Percentiles rank a stretch among this genome's conserved stretches.
phyloP scores from a whole-genome alignment of 2,797 vertebrate species.

The Setipinna tenuifilis region DNA sequence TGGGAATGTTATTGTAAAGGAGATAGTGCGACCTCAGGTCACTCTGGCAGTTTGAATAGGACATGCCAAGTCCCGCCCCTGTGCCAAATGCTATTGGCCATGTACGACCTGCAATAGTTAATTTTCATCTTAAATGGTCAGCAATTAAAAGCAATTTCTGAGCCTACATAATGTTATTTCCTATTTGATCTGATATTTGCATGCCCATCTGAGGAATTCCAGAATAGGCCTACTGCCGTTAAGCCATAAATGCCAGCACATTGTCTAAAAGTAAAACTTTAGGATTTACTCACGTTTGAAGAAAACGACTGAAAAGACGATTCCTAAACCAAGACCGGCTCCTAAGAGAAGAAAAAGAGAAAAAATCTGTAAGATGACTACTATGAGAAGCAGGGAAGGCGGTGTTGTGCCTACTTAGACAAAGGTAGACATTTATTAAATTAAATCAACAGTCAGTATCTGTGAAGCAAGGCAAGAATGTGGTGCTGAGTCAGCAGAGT shows the following conservation, averaged over 20 bases:
- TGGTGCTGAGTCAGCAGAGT: too few relatives aligned
- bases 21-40: conserved; percentile 90
- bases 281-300: conserved; percentile 91
- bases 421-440: too few relatives aligned
- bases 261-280: not conserved
- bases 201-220: not conserved
- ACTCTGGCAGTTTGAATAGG: conserved; percentile 95
- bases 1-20: conserved; percentile 81
- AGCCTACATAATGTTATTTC: too few relatives aligned
- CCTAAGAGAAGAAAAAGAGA: conserved; percentile 68
- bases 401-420: too few relatives aligned
- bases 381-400: not conserved
- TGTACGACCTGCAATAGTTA: conserved; percentile 78
- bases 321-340: conserved; percentile 91
- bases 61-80: conserved; percentile 92
- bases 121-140: not conserved
- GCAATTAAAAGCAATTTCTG: too few relatives aligned
- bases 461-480: too few relatives aligned
- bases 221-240: not conserved
- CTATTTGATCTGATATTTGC: not conserved
- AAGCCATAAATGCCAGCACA: not conserved
- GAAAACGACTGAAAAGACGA: conserved; percentile 94
- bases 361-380: not conserved
- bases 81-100: conserved; percentile 89
- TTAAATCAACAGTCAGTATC: too few relatives aligned